Conservation (phyloP, 2,797 vertebrate genomes). For the Meriones psammophilus region DNA sequence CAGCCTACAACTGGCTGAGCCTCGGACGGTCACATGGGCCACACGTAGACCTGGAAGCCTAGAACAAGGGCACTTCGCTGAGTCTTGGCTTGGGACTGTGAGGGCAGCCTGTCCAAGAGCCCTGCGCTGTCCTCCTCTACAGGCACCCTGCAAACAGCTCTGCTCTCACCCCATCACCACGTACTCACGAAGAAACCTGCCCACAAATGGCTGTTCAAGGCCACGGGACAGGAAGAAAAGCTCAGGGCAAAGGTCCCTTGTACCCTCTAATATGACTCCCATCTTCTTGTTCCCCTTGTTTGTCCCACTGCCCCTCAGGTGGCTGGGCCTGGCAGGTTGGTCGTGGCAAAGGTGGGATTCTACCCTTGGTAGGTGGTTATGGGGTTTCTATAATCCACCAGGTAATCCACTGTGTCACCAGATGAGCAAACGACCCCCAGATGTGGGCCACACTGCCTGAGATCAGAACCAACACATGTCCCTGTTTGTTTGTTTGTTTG, state of each 20-base stretch:
- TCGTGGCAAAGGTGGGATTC: not conserved
- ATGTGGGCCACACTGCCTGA: not conserved
- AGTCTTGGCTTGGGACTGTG: not conserved
- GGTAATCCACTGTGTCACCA: not conserved
- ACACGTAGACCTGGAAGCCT: not conserved
- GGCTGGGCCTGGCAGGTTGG: not conserved
- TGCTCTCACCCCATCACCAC: not conserved
- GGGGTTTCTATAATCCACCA: not conserved
- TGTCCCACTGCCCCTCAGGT: rapidly evolving
- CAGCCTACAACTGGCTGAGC: not conserved
- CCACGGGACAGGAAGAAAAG: not conserved
- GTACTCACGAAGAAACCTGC: not conserved
- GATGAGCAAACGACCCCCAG: not conserved
- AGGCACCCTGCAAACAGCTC: not conserved
- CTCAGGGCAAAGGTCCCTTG: not conserved
- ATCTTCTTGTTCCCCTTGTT: not conserved
- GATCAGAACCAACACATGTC: not conserved
- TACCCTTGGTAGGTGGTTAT: not conserved
- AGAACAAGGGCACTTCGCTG: not conserved
- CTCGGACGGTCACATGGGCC: not conserved
- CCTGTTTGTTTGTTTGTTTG: not conserved
- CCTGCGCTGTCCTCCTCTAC: not conserved
- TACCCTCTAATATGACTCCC: not conserved
- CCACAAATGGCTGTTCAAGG: not conserved
- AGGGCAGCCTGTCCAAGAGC: not conserved